These are phyloP conservation scores for Watsonalla binaria DNA, from an alignment of 2,888 invertebrate species.

Conservation along the genomic window DNA sequence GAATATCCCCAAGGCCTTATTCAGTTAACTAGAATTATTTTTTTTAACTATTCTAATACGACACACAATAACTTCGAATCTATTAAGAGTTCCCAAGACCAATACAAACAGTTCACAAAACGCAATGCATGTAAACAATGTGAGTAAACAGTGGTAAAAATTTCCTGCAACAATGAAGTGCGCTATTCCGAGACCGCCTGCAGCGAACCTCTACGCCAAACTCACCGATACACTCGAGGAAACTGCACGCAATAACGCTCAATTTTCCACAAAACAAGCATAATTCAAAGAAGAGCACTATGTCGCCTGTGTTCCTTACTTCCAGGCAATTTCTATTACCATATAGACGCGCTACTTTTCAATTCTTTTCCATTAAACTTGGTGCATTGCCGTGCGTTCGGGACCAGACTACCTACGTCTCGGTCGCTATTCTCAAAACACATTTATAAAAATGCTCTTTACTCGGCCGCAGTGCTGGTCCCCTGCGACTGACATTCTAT, in stretches of 20 bases:
- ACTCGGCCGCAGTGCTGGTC: conserved; percentile 59
- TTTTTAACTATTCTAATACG: neutral
- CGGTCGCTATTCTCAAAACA: conserved; percentile 66
- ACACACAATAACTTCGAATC: neutral
- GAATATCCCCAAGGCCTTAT: too few relatives aligned
- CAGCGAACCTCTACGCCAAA: conserved; percentile 26
- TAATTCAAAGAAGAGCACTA: conserved; percentile 73
- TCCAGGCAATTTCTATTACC: conserved; percentile 79
- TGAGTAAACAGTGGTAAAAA: conserved; percentile 51
- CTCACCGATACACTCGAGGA: conserved; percentile 41
- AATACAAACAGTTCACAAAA: conserved; percentile 33
- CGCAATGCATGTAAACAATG: conserved; percentile 48
- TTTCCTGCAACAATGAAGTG: conserved; percentile 54
- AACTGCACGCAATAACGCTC: conserved; percentile 70
- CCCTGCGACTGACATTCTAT: conserved; percentile 72
- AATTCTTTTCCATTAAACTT: conserved; percentile 79
- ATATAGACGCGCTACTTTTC: conserved; percentile 79
- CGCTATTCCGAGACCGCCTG: conserved; percentile 25
- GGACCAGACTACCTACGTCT: conserved; percentile 40
- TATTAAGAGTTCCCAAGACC: conserved; percentile 6
- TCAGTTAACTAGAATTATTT: neutral
- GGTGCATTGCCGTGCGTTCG: conserved; percentile 73
- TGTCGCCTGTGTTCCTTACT: conserved; percentile 74
- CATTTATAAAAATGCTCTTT: conserved; percentile 76
- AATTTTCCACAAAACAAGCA: conserved; percentile 75